Percentiles rank a stretch among this genome's conserved stretches.
These are phyloP conservation scores for Brachymystax lenok DNA, from an alignment of 2,797 vertebrate species.

Conservation along the genomic window DNA sequence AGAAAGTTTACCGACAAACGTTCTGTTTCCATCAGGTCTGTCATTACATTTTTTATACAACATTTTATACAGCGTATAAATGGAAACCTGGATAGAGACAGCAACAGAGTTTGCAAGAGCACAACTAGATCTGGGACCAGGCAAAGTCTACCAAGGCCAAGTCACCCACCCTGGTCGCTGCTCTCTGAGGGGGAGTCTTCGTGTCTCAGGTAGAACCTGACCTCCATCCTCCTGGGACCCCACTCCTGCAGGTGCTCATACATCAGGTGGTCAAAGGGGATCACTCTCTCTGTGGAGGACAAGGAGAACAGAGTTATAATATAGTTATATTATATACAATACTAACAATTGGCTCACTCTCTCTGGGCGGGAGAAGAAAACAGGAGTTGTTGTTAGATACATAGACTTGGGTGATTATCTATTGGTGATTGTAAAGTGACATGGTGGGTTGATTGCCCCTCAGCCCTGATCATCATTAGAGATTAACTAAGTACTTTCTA, in stretches of 20 bases:
- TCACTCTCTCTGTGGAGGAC: conserved; percentile 67
- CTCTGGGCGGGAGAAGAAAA: background rate
- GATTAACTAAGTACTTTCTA: conserved; percentile 14
- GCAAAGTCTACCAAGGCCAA: background rate
- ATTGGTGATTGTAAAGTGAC: background rate
- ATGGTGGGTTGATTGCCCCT: background rate
- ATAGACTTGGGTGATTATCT: background rate
- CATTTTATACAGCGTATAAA: too few relatives aligned
- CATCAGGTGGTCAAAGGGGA: conserved; percentile 89
- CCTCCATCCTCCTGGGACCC: conserved; percentile 88
- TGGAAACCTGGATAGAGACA: background rate
- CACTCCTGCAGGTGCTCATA: conserved; percentile 96
- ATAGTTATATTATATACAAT: background rate
- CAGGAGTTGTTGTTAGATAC: background rate
- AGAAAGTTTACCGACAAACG: too few relatives aligned
- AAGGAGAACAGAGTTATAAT: background rate
- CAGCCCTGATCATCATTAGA: background rate
- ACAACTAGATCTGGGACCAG: background rate
- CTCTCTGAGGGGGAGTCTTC: conserved; percentile 80
- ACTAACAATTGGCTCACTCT: background rate
- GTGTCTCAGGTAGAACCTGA: conserved; percentile 93
- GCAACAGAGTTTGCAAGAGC: background rate
- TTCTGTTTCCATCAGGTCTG: too few relatives aligned
- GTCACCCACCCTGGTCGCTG: conserved; percentile 74
- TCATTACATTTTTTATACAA: too few relatives aligned